Conservation (phyloP, 2,113 vertebrate genomes). For the Gymnocephalus cernua region DNA sequence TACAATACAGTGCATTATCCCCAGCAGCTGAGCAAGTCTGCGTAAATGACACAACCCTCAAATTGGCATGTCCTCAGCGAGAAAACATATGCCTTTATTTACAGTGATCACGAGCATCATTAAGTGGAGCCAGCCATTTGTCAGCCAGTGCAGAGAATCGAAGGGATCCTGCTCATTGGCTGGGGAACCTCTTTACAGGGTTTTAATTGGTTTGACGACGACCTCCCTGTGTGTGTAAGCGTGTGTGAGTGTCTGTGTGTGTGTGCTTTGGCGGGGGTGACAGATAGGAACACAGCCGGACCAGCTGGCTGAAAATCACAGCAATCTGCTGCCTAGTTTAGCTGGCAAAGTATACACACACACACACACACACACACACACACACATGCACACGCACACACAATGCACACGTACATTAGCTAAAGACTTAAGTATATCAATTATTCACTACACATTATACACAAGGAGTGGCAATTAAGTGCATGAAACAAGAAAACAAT, state of each 20-base stretch:
- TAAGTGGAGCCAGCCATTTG: slow-evolving; percentile 57
- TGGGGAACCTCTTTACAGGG: slow-evolving; percentile 43
- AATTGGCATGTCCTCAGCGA: slow-evolving; percentile 36
- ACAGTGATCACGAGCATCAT: slow-evolving; percentile 63
- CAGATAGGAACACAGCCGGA: slow-evolving; percentile 66
- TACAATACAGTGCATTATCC: slow-evolving; percentile 29
- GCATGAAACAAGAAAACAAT: background rate
- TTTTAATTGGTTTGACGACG: slow-evolving; percentile 60
- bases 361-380: slow-evolving; percentile 13
- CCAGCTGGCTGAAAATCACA: slow-evolving; percentile 78
- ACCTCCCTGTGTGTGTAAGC: slow-evolving; percentile 44
- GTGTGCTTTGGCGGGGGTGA: slow-evolving; percentile 46
- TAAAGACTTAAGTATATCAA: slow-evolving; percentile 37
- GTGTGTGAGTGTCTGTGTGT: slow-evolving; percentile 21
- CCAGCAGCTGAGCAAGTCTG: slow-evolving; percentile 46
- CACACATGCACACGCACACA: background rate
- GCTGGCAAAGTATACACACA: slow-evolving; percentile 31
- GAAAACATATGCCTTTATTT: slow-evolving; percentile 78
- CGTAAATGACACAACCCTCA: slow-evolving; percentile 22
- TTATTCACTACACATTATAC: slow-evolving; percentile 32
- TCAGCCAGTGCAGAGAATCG: slow-evolving; percentile 59
- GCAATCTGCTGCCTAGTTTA: slow-evolving; percentile 74
- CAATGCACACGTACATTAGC: slow-evolving; percentile 6
- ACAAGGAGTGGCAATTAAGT: slow-evolving; percentile 5
- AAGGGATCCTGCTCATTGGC: slow-evolving; percentile 65